Evolutionary conservation across 2,888 invertebrate genomes (phyloP).

Genomic region (Philhelius pedissequus): DNA sequence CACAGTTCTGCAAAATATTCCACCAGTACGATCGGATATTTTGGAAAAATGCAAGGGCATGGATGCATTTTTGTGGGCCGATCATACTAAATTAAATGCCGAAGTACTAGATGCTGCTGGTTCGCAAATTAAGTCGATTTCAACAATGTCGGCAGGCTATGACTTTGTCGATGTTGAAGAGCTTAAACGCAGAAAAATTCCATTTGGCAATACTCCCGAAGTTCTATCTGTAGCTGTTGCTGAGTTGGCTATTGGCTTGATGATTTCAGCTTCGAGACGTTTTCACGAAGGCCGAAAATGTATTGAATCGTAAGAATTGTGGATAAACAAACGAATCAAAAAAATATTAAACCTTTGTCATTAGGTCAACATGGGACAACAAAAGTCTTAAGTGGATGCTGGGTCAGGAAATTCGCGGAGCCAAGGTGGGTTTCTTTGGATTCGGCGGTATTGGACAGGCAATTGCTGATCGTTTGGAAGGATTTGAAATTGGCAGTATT

Average conservation of each 20-base stretch:
- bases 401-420: conserved; percentile 87
- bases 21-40: conserved; percentile 74
- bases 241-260: conserved; percentile 88
- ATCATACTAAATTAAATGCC: conserved; percentile 73
- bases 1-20: conserved; percentile 72
- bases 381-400: conserved; percentile 87
- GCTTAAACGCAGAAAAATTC: conserved; percentile 85
- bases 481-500: conserved; percentile 86
- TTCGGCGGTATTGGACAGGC: conserved; percentile 89
- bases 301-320: conserved; percentile 79
- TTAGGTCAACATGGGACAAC: conserved; percentile 83
- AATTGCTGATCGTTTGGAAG: conserved; percentile 85
- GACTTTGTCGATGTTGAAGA: conserved; percentile 89
- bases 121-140: conserved; percentile 85
- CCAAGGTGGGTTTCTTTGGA: conserved; percentile 92
- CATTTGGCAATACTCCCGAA: conserved; percentile 89
- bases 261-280: conserved; percentile 87
- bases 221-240: conserved; percentile 89
- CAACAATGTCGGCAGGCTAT: conserved; percentile 92
- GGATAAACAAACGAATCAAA: not conserved
- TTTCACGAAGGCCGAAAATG: conserved; percentile 86
- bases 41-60: conserved; percentile 75
- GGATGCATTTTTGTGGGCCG: conserved; percentile 76
- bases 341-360: not conserved
- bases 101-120: conserved; percentile 79